Evolutionary conservation across 2,113 vertebrate species (phyloP).

Genomic region (Cyanistes caeruleus): DNA sequence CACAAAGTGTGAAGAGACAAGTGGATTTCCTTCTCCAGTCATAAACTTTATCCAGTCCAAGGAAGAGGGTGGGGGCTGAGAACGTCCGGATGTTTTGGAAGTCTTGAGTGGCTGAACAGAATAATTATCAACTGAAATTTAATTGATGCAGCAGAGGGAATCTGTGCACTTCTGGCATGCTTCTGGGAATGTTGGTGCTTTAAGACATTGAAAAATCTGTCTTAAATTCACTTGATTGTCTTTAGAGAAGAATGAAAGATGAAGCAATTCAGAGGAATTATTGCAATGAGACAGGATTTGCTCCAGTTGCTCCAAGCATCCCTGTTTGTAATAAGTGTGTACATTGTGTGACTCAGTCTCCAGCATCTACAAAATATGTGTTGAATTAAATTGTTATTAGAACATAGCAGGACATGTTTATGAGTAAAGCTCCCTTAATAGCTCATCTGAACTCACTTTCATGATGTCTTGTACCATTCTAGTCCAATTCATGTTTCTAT

Average conservation of each 20-base stretch:
- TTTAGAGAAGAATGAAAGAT: constrained; percentile 52
- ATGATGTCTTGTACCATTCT: constrained; percentile 58
- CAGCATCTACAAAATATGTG: constrained; percentile 69
- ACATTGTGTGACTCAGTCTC: constrained; percentile 47
- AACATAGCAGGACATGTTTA: constrained; percentile 66
- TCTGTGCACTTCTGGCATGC: background rate
- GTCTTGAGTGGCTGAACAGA: background rate
- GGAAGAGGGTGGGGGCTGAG: background rate
- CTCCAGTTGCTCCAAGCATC: constrained; percentile 52
- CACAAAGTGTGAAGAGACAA: background rate
- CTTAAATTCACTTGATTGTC: constrained; percentile 22
- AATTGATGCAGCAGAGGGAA: background rate
- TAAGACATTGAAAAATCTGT: background rate
- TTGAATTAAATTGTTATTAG: constrained; percentile 76
- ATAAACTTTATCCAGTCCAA: background rate
- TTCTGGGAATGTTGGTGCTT: background rate
- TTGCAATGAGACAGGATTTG: constrained; percentile 36
- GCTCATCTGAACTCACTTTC: constrained; percentile 65
- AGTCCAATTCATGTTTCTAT: constrained; percentile 47
- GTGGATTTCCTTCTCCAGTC: background rate
- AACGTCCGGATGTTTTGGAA: background rate
- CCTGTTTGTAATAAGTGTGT: constrained; percentile 59
- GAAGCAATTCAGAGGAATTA: constrained; percentile 40
- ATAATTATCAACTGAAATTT: background rate
- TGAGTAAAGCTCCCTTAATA: constrained; percentile 67